Conservation (phyloP, 1,140 invertebrate genomes). For the Drosophila mayri region DNA sequence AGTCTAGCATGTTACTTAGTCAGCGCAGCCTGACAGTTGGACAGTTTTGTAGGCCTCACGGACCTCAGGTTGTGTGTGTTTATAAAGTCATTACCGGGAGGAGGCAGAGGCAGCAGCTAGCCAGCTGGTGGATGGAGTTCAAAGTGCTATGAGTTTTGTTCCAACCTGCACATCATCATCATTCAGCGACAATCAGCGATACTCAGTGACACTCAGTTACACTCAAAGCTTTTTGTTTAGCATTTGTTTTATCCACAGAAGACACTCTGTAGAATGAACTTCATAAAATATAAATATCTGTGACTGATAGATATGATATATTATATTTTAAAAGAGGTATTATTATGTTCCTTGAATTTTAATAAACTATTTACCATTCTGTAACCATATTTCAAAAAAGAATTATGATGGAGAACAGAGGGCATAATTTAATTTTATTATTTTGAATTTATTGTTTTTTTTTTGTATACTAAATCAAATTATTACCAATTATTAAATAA, state of each 20-base stretch:
- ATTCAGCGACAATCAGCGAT: constrained; percentile 32
- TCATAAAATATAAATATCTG: no score
- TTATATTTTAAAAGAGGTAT: no score
- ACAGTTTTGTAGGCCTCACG: constrained; percentile 39
- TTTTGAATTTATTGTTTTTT: no score
- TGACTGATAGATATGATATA: no score
- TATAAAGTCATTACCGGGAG: constrained; percentile 70
- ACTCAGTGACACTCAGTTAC: constrained; percentile 27
- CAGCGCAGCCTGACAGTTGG: constrained; percentile 58
- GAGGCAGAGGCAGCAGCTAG: not conserved
- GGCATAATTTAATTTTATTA: no score
- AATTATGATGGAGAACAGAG: no score
- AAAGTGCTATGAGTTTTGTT: constrained; percentile 8
- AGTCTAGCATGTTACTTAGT: constrained; percentile 53
- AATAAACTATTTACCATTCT: no score
- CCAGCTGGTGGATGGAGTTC: constrained; percentile 23
- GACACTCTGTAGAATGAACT: not conserved
- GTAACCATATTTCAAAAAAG: no score
- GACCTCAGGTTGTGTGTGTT: constrained; percentile 42
- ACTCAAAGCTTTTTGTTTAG: constrained; percentile 38
- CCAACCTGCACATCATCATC: constrained; percentile 34
- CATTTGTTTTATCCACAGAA: constrained; percentile 1
- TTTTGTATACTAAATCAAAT: no score
- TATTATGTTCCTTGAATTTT: no score
- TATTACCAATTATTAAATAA: no score